Conservation (phyloP, 2,113 vertebrate genomes). For the Ifrita kowaldi region DNA sequence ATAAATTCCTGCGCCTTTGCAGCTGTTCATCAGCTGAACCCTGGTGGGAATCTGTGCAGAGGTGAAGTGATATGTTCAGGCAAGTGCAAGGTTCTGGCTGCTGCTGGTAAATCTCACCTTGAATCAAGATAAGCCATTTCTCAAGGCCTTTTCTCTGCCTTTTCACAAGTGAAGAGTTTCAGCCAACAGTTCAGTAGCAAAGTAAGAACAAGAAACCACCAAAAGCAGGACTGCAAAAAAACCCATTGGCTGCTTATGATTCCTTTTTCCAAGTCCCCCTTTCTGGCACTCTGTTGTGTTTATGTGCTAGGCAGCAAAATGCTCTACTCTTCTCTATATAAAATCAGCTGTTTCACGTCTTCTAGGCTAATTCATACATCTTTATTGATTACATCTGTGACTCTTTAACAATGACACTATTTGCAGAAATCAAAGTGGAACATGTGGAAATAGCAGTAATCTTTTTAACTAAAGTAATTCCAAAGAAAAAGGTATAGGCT, state of each 20-base stretch:
- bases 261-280: not conserved
- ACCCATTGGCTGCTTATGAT: accelerated
- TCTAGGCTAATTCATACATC: not conserved
- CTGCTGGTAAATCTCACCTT: not conserved
- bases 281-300: not conserved
- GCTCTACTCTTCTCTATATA: not conserved
- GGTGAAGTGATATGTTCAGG: not conserved
- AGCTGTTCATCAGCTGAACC: not conserved
- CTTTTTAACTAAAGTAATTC: not conserved
- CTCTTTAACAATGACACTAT: not conserved
- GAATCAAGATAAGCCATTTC: not conserved
- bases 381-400: not conserved
- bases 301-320: not conserved
- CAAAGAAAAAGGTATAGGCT: not conserved
- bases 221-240: not conserved
- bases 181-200: not conserved
- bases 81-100: not conserved
- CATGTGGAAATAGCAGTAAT: not conserved
- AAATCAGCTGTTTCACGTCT: not conserved
- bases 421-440: not conserved
- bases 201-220: not conserved
- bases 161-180: not conserved
- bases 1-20: not conserved
- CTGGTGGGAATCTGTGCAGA: not conserved
- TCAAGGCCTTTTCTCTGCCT: not conserved